Percentiles rank a stretch among this genome's conserved stretches.
phyloP scores from a whole-genome alignment of 2,797 vertebrate species.

The Lepilemur septentrionalis region DNA sequence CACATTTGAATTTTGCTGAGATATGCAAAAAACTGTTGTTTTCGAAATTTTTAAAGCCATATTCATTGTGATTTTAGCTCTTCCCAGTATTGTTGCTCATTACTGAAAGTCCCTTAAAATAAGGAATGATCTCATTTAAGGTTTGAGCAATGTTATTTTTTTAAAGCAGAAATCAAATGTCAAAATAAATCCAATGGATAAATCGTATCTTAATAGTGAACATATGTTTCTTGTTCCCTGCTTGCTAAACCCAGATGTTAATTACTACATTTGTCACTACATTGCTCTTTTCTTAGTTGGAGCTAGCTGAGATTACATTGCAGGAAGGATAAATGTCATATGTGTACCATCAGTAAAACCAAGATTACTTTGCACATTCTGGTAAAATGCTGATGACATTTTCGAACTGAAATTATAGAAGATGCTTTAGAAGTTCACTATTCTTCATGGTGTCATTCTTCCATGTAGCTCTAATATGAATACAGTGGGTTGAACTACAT shows the following conservation, averaged over 20 bases:
- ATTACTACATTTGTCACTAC: constrained; percentile 69
- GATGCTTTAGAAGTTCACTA: constrained; percentile 52
- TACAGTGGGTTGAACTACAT: constrained; percentile 35
- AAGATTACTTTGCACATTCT: constrained; percentile 72
- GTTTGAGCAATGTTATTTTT: constrained; percentile 49
- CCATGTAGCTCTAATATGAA: constrained; percentile 50
- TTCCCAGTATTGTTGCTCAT: neutral
- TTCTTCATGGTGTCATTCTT: constrained; percentile 68
- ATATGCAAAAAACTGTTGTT: neutral
- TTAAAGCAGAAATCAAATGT: constrained; percentile 74
- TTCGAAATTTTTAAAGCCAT: neutral
- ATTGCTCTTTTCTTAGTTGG: constrained; percentile 62
- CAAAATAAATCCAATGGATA: constrained; percentile 78
- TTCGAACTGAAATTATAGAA: constrained; percentile 69
- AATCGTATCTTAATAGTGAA: constrained; percentile 68
- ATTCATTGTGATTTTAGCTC: constrained; percentile 23
- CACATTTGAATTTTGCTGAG: neutral
- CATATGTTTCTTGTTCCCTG: constrained; percentile 62
- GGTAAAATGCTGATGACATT: constrained; percentile 72
- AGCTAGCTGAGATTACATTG: constrained; percentile 44
- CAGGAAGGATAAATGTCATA: constrained; percentile 71
- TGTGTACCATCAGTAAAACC: constrained; percentile 66
- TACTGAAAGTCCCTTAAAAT: constrained; percentile 45
- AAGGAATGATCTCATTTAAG: constrained; percentile 48
- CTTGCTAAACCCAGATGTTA: constrained; percentile 78